These are phyloP conservation scores for Larimichthys polyactis DNA, from an alignment of 2,113 vertebrate genomes.

Conservation along the genomic window DNA sequence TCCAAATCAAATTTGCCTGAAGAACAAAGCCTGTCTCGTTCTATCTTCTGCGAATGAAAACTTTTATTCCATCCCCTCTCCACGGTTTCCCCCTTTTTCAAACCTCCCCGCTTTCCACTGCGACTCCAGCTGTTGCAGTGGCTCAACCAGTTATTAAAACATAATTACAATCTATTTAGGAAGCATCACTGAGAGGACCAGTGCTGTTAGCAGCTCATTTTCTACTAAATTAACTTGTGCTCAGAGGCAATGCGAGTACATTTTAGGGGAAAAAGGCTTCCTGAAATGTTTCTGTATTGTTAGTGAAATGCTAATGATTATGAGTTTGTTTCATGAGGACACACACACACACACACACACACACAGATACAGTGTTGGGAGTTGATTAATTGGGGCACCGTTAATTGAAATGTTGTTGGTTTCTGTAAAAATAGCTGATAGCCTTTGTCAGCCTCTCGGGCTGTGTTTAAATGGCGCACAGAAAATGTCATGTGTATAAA, in stretches of 20 bases:
- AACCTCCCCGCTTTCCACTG: neutral
- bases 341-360: neutral
- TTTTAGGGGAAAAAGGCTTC: slow-evolving; percentile 6
- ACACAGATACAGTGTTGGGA: neutral
- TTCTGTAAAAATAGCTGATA: slow-evolving; percentile 54
- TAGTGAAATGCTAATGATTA: slow-evolving; percentile 63
- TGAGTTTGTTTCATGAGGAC: slow-evolving; percentile 42
- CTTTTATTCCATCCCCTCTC: slow-evolving; percentile 2
- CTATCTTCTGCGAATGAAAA: slow-evolving; percentile 24
- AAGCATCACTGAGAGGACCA: slow-evolving; percentile 70
- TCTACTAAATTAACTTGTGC: slow-evolving; percentile 77
- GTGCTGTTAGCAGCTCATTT: slow-evolving; percentile 76
- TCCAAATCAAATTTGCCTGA: slow-evolving; percentile 22
- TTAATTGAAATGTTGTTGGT: slow-evolving; percentile 72
- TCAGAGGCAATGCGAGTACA: slow-evolving; percentile 42
- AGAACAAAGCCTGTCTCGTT: slow-evolving; percentile 21
- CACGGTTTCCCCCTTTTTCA: slow-evolving; percentile 30
- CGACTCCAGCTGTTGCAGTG: slow-evolving; percentile 40
- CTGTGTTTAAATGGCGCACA: slow-evolving; percentile 67
- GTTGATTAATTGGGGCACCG: slow-evolving; percentile 57
- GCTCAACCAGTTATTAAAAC: slow-evolving; percentile 59
- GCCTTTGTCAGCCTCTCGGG: slow-evolving; percentile 59
- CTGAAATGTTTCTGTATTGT: slow-evolving; percentile 50
- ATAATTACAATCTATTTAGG: slow-evolving; percentile 79
- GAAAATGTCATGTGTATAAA: slow-evolving; percentile 74